Percentiles rank a stretch among this genome's conserved stretches.
phyloP scores from a whole-genome alignment of 2,797 vertebrate genomes.

The Sebastes taczanowskii region DNA sequence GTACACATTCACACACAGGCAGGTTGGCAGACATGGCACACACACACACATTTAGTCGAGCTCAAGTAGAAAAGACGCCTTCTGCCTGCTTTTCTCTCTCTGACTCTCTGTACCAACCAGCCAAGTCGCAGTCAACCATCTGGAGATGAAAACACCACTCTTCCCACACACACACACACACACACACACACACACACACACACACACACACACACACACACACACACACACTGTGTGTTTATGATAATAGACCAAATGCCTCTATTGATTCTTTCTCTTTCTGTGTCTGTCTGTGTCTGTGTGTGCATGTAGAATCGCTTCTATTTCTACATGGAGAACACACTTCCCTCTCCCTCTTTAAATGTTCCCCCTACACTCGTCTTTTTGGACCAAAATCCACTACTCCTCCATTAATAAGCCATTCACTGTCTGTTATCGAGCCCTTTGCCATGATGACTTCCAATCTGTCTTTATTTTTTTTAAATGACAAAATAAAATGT shows the following conservation, averaged over 20 bases:
- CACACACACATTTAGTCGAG: constrained; percentile 53
- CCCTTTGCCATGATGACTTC: not conserved
- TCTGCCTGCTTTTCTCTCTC: constrained; percentile 70
- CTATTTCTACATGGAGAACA: constrained; percentile 23
- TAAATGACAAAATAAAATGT: not conserved
- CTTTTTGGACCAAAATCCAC: constrained; percentile 7
- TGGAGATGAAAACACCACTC: constrained; percentile 69
- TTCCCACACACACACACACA: constrained; percentile 41
- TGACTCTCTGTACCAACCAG: constrained; percentile 72
- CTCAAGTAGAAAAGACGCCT: constrained; percentile 71
- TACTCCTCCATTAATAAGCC: not conserved
- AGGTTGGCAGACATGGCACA: constrained; percentile 27
- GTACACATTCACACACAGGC: constrained; percentile 13
- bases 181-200: constrained; percentile 48
- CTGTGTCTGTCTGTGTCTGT: constrained; percentile 41
- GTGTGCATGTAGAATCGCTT: constrained; percentile 34
- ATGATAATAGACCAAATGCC: constrained; percentile 82
- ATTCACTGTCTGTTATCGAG: not conserved
- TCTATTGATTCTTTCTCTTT: constrained; percentile 79
- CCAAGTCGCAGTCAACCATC: constrained; percentile 77
- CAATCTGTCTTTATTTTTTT: not conserved
- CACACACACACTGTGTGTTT: constrained; percentile 66
- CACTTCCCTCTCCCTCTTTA: constrained; percentile 34
- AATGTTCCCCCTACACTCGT: constrained; percentile 42
- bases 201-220: constrained; percentile 32